Base-by-base conservation (phyloP, 2,797 vertebrate genomes). In the Eidolon dupreanum region DNA sequence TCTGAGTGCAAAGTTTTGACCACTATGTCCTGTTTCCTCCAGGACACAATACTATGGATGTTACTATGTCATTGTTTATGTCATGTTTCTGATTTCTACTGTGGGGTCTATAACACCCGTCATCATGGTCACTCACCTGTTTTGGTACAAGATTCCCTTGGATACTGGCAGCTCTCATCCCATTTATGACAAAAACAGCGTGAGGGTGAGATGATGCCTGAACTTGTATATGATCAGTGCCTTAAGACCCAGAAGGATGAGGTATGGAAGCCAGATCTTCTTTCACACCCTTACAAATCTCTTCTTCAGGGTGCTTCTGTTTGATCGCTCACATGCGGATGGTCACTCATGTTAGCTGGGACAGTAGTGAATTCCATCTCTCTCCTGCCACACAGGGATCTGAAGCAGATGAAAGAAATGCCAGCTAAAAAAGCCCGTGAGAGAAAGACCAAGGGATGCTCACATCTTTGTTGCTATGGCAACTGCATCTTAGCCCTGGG, bases 21-120 rank as follows among this genome's bases (percentile, higher is more conserved):
- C 68, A 24, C 16, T 38, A 51, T 0, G 31, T 17, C 26, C 28
- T 41, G 0, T 36, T 26, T 55, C 43, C 22, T 24, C 22, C 46
- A 20, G 68, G 22, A 41, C 8, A 28, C 20, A 0, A 0, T 13
- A 11, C 33, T 17, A 0, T 1, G 0, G 20, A 33, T 6, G 3
- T 24, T 31, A 17, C 26, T 61, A 13, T 46, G 83, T 61, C 2
- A 0, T 4, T 65, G 5, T 31, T 22, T 61, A 5, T 61, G 41
- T 49, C 8, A 0, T 16, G 15, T 15, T 61, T 57, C 15, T 41
- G 55, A 66, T 26, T 33, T 46, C 19, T 61, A 20, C 65, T 33
- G 9, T 0, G 0, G 8, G 38, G 22, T 10, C 43, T 46, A 4
- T 31, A 22, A 55, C 55, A 36, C 17, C 13, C 3, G 4, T 68